A percentile compares a stretch with the other conserved stretches of the same genome.
phyloP scores from a whole-genome alignment of 2,113 vertebrate genomes.

The Aspidoscelis tigris region DNA sequence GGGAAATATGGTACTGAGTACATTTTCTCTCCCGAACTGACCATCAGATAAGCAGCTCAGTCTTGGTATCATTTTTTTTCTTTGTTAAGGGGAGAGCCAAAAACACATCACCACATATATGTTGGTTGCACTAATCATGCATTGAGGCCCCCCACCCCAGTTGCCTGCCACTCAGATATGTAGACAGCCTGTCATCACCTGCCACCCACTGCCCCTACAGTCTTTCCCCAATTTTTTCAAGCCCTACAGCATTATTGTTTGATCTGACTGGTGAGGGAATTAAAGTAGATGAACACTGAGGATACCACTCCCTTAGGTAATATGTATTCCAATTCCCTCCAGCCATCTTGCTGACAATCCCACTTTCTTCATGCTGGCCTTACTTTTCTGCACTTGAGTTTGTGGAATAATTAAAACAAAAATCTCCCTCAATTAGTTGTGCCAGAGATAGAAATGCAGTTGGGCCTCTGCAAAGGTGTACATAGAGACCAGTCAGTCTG shows the following conservation, averaged over 20 bases:
- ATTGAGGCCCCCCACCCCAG: constrained; percentile 42
- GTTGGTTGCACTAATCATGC: not conserved
- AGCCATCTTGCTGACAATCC: constrained; percentile 70
- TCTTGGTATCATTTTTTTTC: constrained; percentile 14
- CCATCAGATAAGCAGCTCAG: not conserved
- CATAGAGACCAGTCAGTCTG: constrained; percentile 48
- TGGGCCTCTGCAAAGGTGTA: constrained; percentile 59
- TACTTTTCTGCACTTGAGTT: constrained; percentile 55
- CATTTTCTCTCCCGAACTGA: constrained; percentile 3
- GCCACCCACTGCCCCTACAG: constrained; percentile 62
- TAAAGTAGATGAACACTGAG: constrained; percentile 71
- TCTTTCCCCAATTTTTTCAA: constrained; percentile 75
- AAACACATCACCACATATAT: constrained; percentile 13
- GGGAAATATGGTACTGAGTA: constrained; percentile 6
- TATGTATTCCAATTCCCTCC: constrained; percentile 72
- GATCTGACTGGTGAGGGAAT: constrained; percentile 76
- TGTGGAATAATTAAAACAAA: constrained; percentile 62
- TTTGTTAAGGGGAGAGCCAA: not conserved
- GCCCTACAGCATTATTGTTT: constrained; percentile 78
- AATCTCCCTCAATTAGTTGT: constrained; percentile 53
- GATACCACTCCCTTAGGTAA: constrained; percentile 67
- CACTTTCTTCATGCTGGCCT: constrained; percentile 55
- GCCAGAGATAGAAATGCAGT: constrained; percentile 67
- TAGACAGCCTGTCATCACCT: constrained; percentile 71
- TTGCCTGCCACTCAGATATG: constrained; percentile 66